Base-by-base conservation (phyloP, 2,888 invertebrate species). In the Mesorhabditis belari region DNA sequence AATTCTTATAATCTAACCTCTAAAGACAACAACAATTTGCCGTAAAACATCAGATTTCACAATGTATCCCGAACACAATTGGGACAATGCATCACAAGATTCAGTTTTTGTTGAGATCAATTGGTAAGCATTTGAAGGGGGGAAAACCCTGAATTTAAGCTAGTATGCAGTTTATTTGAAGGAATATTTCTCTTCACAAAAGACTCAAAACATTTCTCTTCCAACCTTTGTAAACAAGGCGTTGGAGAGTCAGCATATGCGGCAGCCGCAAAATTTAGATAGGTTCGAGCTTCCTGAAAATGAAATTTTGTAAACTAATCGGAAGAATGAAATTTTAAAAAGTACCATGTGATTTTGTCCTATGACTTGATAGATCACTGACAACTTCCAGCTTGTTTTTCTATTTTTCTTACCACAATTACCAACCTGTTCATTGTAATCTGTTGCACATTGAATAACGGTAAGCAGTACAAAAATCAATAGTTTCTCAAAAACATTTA, bases 261-360 rank as follows among this genome's bases (percentile, higher is more conserved):
- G 2, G 69, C 75, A 5, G 75, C 75, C 0, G 74, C 61, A 44
- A 75, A 49, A 24, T 64, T 64, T 23, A 73, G 29, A 27, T 74
- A 25, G 29, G 58, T 58, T 29, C 62, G 49, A 5, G 74, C 74
- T 35, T 73, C 73, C 1, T 35, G 44, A 35, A 35, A 35, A 35
- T n/a, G 12, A 35, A n/a, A n/a, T n/a, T n/a, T n/a, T n/a, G n/a
- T n/a, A n/a, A n/a, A n/a, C n/a, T n/a, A n/a, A n/a, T n/a, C n/a
- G n/a, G n/a, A n/a, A n/a, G n/a, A n/a, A n/a, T n/a, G n/a, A n/a
- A n/a, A n/a, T n/a, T n/a, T n/a, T n/a, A n/a, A n/a, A n/a, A n/a
- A n/a, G n/a, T n/a, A n/a, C n/a, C n/a, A n/a, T n/a, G n/a, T n/a
- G n/a, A n/a, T n/a, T n/a, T n/a, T n/a, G n/a, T n/a, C n/a, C n/a